These are phyloP conservation scores for Sapayoa aenigma DNA, from an alignment of 2,113 vertebrate genomes.

Conservation along the genomic window DNA sequence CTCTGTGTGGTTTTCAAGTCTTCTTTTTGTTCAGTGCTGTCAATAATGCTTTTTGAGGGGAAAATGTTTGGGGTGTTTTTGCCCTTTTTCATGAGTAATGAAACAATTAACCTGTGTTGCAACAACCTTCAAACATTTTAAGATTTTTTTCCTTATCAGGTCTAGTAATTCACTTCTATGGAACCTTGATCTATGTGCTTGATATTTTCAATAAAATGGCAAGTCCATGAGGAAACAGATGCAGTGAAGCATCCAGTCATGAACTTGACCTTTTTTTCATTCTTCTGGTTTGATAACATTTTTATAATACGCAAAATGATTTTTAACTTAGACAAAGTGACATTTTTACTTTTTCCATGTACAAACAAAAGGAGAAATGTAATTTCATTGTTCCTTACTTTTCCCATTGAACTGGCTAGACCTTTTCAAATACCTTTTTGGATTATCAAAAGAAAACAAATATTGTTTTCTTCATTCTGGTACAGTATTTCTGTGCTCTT, in stretches of 20 bases:
- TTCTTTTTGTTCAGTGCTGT: not conserved
- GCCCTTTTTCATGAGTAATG: conserved; percentile 8
- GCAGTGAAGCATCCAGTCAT: conserved; percentile 50
- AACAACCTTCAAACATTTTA: conserved; percentile 40
- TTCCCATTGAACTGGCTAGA: not conserved
- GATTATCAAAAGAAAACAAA: not conserved
- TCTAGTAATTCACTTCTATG: conserved; percentile 41
- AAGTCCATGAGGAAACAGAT: conserved; percentile 53
- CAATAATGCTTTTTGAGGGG: not conserved
- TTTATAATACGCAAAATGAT: conserved; percentile 7
- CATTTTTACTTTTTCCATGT: conserved; percentile 48
- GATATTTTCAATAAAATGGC: conserved; percentile 75
- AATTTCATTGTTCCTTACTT: conserved; percentile 9
- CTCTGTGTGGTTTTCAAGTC: not conserved
- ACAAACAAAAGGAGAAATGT: conserved; percentile 29
- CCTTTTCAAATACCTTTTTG: conserved; percentile 9
- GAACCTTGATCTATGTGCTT: conserved; percentile 66
- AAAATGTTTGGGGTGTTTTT: not conserved
- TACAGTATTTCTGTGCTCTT: not conserved
- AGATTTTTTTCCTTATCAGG: conserved; percentile 20
- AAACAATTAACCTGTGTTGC: conserved; percentile 34
- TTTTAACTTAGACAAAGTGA: conserved; percentile 27
- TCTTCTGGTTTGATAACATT: conserved; percentile 51
- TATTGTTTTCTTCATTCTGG: not conserved
- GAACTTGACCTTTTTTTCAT: conserved; percentile 58